Percentiles rank a stretch among this genome's conserved stretches.
Conservation (phyloP, 2,888 invertebrate species). For the Stenodera caucasica region DNA sequence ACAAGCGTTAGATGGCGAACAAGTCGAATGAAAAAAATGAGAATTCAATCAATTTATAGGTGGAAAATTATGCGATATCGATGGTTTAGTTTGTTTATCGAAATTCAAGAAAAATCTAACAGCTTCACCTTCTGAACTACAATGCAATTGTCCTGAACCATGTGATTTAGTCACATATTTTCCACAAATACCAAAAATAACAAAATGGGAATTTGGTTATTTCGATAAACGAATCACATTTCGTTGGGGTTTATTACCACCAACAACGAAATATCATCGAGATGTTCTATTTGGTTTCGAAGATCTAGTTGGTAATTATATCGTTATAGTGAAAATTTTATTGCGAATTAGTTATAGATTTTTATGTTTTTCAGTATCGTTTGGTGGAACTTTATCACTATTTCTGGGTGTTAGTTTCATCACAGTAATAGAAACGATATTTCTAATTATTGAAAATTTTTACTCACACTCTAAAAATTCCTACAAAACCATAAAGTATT, state of each 20-base stretch:
- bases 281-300: conserved; percentile 67
- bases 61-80: conserved; percentile 57
- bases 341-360: conserved; percentile 1
- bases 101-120: conserved; percentile 50
- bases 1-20: no score
- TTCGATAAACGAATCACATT: conserved; percentile 57
- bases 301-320: conserved; percentile 61
- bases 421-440: conserved; percentile 63
- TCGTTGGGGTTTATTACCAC: conserved; percentile 59
- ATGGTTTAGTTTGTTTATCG: conserved; percentile 61
- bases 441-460: conserved; percentile 55
- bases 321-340: conserved; percentile 14
- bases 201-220: conserved; percentile 51
- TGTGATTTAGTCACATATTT: conserved; percentile 55
- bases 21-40: no score
- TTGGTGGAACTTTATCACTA: conserved; percentile 65
- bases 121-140: conserved; percentile 46
- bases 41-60: no score
- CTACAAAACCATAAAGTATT: no score
- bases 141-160: conserved; percentile 56
- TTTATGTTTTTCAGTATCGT: conserved; percentile 58
- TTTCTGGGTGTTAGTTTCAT: conserved; percentile 68
- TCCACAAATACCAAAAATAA: conserved; percentile 50
- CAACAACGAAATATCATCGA: conserved; percentile 61
- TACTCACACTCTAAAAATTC: conserved; percentile 1